Percentiles rank a stretch among this genome's conserved stretches.
Conservation (phyloP, 2,888 invertebrate genomes). For the Drosophila eohydei region DNA sequence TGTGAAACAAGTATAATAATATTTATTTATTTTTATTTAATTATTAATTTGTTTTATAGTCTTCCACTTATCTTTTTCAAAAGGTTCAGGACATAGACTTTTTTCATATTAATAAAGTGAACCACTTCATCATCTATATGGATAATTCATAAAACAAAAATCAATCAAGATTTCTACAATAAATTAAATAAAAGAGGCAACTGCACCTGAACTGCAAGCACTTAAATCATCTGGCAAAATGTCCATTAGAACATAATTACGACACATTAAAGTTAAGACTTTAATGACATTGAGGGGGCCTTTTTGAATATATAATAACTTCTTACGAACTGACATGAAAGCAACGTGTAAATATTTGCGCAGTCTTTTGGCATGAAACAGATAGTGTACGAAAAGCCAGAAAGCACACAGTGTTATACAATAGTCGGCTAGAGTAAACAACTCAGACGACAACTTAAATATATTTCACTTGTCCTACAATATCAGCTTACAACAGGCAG, state of each 20-base stretch:
- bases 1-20: no score
- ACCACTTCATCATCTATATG: no score
- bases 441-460: conserved; percentile 11
- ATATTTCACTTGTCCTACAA: conserved; percentile 4
- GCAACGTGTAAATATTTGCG: conserved; percentile 14
- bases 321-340: neutral
- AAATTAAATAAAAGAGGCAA: neutral
- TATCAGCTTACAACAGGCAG: conserved; percentile 33
- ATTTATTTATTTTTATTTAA: no score
- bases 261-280: conserved; percentile 3
- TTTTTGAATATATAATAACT: neutral
- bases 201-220: neutral
- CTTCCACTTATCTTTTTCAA: no score
- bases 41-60: no score
- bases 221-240: neutral
- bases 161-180: neutral
- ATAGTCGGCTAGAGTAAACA: conserved; percentile 32
- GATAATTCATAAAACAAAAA: no score
- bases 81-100: no score
- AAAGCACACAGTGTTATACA: conserved; percentile 22
- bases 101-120: no score
- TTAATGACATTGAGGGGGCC: neutral
- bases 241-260: neutral
- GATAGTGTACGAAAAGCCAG: conserved; percentile 5
- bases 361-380: conserved; percentile 1